These are phyloP conservation scores for Tromatobia lineatoria DNA, from an alignment of 2,888 invertebrate genomes.

Conservation along the genomic window DNA sequence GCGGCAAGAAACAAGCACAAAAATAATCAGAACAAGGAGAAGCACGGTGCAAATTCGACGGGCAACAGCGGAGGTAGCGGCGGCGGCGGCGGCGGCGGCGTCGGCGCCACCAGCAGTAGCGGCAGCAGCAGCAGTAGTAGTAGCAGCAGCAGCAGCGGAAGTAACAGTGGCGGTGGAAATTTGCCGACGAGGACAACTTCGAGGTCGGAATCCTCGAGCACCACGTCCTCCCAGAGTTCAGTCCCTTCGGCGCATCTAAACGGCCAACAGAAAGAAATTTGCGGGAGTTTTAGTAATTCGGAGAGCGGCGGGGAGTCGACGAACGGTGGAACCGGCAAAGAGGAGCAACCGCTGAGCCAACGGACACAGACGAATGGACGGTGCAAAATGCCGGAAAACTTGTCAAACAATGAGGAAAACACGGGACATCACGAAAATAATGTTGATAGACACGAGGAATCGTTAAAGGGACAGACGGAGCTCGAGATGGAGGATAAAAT, in stretches of 20 bases:
- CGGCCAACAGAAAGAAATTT: slow-evolving; percentile 75
- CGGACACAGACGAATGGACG: slow-evolving; percentile 57
- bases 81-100: slow-evolving; percentile 84
- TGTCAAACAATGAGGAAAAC: slow-evolving; percentile 77
- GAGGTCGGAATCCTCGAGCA: slow-evolving; percentile 83
- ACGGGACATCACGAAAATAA: slow-evolving; percentile 66
- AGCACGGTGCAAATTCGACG: slow-evolving; percentile 73
- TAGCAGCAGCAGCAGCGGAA: slow-evolving; percentile 84
- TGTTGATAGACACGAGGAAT: slow-evolving; percentile 70
- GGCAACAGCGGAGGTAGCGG: slow-evolving; percentile 75
- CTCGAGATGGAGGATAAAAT: slow-evolving; percentile 73
- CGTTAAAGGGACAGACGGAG: slow-evolving; percentile 57
- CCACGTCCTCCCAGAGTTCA: slow-evolving; percentile 69
- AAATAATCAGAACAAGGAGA: slow-evolving; percentile 85
- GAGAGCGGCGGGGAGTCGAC: slow-evolving; percentile 41
- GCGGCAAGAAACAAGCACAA: slow-evolving; percentile 87
- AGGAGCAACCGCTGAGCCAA: slow-evolving; percentile 53
- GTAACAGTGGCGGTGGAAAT: slow-evolving; percentile 83
- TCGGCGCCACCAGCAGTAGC: too few relatives aligned
- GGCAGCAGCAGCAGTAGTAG: slow-evolving; percentile 73
- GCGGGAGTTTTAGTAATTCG: slow-evolving; percentile 72
- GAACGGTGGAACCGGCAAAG: slow-evolving; percentile 3
- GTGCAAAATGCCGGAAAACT: slow-evolving; percentile 74
- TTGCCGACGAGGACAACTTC: slow-evolving; percentile 79
- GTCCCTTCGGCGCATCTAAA: slow-evolving; percentile 32